Evolutionary conservation across 2,113 vertebrate genomes (phyloP).

Genomic region (Dipodomys merriami): DNA sequence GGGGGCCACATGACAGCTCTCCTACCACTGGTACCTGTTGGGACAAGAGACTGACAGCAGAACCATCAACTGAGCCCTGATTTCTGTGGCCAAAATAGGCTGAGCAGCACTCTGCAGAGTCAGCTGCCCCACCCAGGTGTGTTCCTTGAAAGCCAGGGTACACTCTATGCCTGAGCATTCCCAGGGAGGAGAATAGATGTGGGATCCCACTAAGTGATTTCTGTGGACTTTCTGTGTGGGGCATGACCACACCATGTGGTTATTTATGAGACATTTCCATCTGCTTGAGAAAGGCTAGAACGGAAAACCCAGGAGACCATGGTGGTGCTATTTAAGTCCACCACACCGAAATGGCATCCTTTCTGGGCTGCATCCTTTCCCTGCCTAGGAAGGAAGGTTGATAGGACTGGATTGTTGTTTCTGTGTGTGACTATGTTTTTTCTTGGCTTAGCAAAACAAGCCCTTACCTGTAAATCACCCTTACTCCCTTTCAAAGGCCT

Average conservation of each 20-base stretch:
- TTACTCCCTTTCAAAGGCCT: not conserved
- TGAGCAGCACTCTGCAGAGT: not conserved
- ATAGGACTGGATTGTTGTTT: not conserved
- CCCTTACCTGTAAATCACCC: slow-evolving; percentile 27
- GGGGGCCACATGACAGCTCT: no score
- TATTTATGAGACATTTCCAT: slow-evolving; percentile 52
- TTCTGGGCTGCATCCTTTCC: not conserved
- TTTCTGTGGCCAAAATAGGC: not conserved
- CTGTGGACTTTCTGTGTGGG: slow-evolving; percentile 37
- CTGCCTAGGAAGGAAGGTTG: not conserved
- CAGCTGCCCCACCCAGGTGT: not conserved
- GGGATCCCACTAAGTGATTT: slow-evolving; percentile 62
- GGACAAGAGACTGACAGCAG: not conserved
- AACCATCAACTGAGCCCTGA: not conserved
- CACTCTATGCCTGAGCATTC: not conserved
- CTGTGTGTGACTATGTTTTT: not conserved
- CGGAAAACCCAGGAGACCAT: not conserved
- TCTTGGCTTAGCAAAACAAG: not conserved
- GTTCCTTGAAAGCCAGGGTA: not conserved
- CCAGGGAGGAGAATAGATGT: slow-evolving; percentile 11
- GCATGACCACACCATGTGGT: slow-evolving; percentile 20
- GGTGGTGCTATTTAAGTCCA: not conserved
- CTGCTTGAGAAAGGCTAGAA: not conserved
- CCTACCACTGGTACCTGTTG: not conserved
- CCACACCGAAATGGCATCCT: not conserved